Evolutionary conservation across 2,888 invertebrate genomes (phyloP), one percentile per base, ranked within the genome.

Genomic region (Acanthopleura granulata): DNA sequence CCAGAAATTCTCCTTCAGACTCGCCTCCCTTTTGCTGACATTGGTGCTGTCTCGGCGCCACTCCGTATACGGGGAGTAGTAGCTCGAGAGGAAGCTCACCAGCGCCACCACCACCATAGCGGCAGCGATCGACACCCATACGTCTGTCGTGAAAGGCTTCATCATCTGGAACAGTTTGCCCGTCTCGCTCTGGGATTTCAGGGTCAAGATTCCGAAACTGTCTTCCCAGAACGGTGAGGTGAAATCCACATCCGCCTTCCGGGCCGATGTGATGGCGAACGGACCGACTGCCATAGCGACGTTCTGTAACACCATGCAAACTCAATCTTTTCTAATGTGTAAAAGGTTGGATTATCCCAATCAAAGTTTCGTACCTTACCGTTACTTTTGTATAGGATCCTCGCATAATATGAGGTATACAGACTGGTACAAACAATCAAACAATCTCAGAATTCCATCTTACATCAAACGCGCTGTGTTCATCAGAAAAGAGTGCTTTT

Each of bases 251-350:
- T 73, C 78, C 15, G 27, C 27, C 50, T 49, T 50, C n/a, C 80
- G 72, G 25, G 72, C 62, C 27, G 76, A 51, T 1, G 79, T 80
- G 22, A 80, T 76, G 22, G 80, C 75, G 40, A 80, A 72, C 22
- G 80, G 79, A 0, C 79, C 80, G 57, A 78, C 73, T n/a, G 76
- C 76, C 49, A 80, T 76, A 29, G 77, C 75, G 0, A 72, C 75
- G 27, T 80, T 74, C 80, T 80, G 66, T 66, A 57, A 40, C 40
- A 40, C 40, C 4, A 40, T 40, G 3, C 40, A 40, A 40, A 40
- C 4, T 40, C 40, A 40, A 40, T 6, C 40, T 40, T 6, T 3
- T 6, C 40, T 40, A 6, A 40, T 9, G 9, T 6, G 40, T 40
- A n/a, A n/a, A n/a, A n/a, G n/a, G 4, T 40, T 40, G 40, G 9